Percentiles rank a stretch among this genome's conserved stretches.
Conservation (phyloP, 2,797 vertebrate species). For the Poecilia velifera region DNA sequence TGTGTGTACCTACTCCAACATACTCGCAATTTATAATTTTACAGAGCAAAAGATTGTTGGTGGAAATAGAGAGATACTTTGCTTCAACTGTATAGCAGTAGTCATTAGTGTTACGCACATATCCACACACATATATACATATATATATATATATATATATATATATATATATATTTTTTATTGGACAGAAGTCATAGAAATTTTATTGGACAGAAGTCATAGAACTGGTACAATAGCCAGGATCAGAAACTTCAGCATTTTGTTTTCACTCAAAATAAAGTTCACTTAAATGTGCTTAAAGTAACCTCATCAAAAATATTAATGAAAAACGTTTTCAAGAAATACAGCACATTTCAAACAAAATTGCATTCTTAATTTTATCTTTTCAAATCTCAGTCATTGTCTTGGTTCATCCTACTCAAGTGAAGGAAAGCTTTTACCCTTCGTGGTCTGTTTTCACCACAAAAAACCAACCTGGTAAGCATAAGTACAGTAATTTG, state of each 20-base stretch:
- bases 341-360: neutral
- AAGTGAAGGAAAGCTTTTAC: constrained; percentile 17
- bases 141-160: no score
- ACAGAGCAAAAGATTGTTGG: constrained; percentile 26
- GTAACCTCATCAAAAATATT: neutral
- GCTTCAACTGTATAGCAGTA: neutral
- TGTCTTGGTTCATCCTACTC: constrained; percentile 19
- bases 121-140: no score
- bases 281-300: neutral
- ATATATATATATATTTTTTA: no score
- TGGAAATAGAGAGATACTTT: neutral
- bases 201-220: neutral
- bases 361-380: constrained; percentile 22
- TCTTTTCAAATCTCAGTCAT: constrained; percentile 24
- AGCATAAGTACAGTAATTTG: constrained; percentile 61
- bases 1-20: constrained; percentile 44
- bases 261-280: neutral
- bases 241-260: neutral
- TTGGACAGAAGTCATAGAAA: no score
- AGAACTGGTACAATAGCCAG: neutral
- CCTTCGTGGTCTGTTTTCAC: constrained; percentile 32
- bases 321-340: neutral
- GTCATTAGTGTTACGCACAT: neutral
- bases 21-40: constrained; percentile 50
- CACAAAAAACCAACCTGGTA: constrained; percentile 33